Percentiles rank a stretch among this genome's conserved stretches.
Evolutionary conservation across 2,113 vertebrate species (phyloP).

Genomic region (Cranoglanis bouderius): DNA sequence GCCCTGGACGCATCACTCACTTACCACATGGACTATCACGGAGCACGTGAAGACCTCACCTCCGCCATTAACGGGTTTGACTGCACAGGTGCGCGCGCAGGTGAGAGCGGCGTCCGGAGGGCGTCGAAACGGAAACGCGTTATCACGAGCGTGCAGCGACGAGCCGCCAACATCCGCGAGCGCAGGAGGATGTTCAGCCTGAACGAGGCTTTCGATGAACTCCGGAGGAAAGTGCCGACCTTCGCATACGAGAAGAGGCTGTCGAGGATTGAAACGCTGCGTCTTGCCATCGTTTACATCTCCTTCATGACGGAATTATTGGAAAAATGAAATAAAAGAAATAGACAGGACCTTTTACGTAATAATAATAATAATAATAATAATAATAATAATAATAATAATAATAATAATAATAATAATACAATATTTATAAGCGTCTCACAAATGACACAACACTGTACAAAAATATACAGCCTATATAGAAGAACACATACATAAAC

Average conservation of each 20-base stretch:
- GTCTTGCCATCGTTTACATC: slow-evolving; percentile 95
- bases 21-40: slow-evolving; percentile 58
- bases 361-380: neutral
- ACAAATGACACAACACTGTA: neutral
- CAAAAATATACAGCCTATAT: neutral
- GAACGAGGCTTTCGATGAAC: slow-evolving; percentile 93
- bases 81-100: neutral
- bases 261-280: slow-evolving; percentile 92
- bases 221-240: slow-evolving; percentile 92
- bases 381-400: slow-evolving; percentile 1
- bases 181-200: slow-evolving; percentile 95
- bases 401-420: neutral
- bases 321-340: slow-evolving; percentile 46
- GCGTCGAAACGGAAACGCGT: slow-evolving; percentile 81
- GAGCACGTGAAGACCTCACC: slow-evolving; percentile 58
- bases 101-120: slow-evolving; percentile 65
- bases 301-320: slow-evolving; percentile 96
- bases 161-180: slow-evolving; percentile 93
- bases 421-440: neutral
- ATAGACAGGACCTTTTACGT: neutral
- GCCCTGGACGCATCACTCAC: slow-evolving; percentile 48
- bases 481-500: neutral
- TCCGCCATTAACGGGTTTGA: slow-evolving; percentile 51
- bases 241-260: slow-evolving; percentile 96
- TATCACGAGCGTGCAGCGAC: slow-evolving; percentile 89